Evolutionary conservation across 2,797 vertebrate species (phyloP).

Genomic region (Muraenolepis orangiensis): DNA sequence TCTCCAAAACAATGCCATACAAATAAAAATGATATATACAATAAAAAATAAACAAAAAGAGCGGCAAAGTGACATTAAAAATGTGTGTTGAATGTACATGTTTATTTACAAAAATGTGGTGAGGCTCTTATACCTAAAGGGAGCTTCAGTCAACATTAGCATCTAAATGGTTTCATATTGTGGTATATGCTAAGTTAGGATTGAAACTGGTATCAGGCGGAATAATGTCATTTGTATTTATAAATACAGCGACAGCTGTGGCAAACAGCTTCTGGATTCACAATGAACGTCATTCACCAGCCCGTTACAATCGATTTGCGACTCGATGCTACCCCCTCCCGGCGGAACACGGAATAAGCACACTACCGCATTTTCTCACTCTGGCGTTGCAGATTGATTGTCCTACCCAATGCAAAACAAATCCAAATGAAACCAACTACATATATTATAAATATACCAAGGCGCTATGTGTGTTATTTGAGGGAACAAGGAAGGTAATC

Average conservation of each 20-base stretch:
- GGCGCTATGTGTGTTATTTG: neutral
- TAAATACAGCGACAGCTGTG: no score
- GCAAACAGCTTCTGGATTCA: neutral
- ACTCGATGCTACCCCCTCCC: conserved; percentile 36
- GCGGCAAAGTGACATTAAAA: neutral
- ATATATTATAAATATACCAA: neutral
- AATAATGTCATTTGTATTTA: neutral
- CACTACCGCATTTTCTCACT: neutral
- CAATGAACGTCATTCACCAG: neutral
- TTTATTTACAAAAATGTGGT: neutral
- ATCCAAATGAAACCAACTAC: neutral
- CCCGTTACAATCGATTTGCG: neutral
- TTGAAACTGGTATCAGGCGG: neutral
- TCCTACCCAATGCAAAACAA: neutral
- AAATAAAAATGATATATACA: no score
- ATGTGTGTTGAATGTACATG: neutral
- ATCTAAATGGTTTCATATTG: neutral
- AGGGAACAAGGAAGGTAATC: neutral
- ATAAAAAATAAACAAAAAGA: no score
- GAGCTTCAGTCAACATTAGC: neutral
- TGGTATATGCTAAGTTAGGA: no score
- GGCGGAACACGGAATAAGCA: conserved; percentile 26
- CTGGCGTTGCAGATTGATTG: neutral
- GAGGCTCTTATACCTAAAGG: neutral
- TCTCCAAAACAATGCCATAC: no score